Conservation (phyloP, 2,113 vertebrate species). For the Platysternon megacephalum region DNA sequence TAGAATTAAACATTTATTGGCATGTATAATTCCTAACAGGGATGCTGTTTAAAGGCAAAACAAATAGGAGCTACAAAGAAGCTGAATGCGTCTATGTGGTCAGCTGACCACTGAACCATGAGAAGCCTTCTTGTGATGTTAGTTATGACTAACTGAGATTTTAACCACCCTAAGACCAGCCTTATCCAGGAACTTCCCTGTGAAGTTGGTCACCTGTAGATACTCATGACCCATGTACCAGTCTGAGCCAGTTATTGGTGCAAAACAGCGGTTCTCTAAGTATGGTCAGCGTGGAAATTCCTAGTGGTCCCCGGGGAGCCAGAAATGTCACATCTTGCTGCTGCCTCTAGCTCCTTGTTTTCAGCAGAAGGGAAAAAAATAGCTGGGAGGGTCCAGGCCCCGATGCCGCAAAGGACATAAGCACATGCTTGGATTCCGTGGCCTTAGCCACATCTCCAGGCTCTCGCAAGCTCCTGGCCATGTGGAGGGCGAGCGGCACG, state of each 20-base stretch:
- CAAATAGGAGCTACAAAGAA: conserved; percentile 71
- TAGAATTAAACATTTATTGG: conserved; percentile 19
- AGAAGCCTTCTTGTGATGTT: background rate
- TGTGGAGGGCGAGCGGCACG: too few species aligned
- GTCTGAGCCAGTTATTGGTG: background rate
- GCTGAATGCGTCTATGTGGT: background rate
- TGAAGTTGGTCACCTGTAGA: background rate
- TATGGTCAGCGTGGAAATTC: background rate
- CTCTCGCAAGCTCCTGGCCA: too few species aligned
- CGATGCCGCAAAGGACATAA: background rate
- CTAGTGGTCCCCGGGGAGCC: background rate
- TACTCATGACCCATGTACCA: background rate
- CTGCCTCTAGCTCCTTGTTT: background rate
- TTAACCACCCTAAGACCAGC: background rate
- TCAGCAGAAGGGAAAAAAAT: background rate
- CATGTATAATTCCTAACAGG: conserved; percentile 39
- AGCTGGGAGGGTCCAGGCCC: background rate
- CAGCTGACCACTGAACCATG: background rate
- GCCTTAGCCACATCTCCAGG: background rate
- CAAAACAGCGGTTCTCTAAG: background rate
- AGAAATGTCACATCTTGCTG: background rate
- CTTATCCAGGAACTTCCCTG: background rate
- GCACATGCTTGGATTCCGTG: background rate
- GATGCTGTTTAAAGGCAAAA: conserved; percentile 54
- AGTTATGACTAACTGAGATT: fast-evolving